A percentile compares a stretch with the other conserved stretches of the same genome.
phyloP scores from a whole-genome alignment of 2,113 vertebrate species.

The Pluvianellus socialis region DNA sequence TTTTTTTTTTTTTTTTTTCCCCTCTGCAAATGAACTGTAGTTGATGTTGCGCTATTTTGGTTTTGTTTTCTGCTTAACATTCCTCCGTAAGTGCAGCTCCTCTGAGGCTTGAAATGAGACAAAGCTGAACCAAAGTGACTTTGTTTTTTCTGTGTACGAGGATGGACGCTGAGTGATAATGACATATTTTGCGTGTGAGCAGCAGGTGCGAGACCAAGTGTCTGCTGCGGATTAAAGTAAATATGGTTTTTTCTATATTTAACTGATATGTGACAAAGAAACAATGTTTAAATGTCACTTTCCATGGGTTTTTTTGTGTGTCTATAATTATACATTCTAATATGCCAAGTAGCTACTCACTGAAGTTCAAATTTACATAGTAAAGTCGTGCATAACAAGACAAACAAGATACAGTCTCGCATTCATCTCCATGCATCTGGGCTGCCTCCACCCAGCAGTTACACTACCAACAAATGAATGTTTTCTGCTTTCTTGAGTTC shows the following conservation, averaged over 20 bases:
- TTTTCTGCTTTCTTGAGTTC: constrained; percentile 80
- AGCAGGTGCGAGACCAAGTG: constrained; percentile 68
- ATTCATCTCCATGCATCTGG: constrained; percentile 58
- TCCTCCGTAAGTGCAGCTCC: constrained; percentile 69
- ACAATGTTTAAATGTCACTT: constrained; percentile 78
- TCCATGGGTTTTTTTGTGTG: constrained; percentile 49
- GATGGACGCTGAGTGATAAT: constrained; percentile 62
- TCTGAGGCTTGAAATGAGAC: constrained; percentile 64
- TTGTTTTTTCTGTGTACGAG: constrained; percentile 25
- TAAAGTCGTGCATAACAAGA: constrained; percentile 67
- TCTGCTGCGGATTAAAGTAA: constrained; percentile 63
- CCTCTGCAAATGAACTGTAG: constrained; percentile 48
- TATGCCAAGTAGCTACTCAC: constrained; percentile 58
- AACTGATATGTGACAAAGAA: constrained; percentile 65
- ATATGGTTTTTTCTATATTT: constrained; percentile 65
- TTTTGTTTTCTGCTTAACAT: constrained; percentile 75
- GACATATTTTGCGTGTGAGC: constrained; percentile 66
- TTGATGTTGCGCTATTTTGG: constrained; percentile 54
- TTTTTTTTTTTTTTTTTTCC: constrained; percentile 39
- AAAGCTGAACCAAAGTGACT: constrained; percentile 58
- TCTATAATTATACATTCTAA: constrained; percentile 74
- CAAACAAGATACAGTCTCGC: constrained; percentile 74
- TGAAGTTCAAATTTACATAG: constrained; percentile 72
- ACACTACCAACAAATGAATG: constrained; percentile 80
- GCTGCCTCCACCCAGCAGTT: constrained; percentile 78